These are phyloP conservation scores for Microchirus variegatus DNA, from an alignment of 2,797 vertebrate genomes.

Conservation along the genomic window DNA sequence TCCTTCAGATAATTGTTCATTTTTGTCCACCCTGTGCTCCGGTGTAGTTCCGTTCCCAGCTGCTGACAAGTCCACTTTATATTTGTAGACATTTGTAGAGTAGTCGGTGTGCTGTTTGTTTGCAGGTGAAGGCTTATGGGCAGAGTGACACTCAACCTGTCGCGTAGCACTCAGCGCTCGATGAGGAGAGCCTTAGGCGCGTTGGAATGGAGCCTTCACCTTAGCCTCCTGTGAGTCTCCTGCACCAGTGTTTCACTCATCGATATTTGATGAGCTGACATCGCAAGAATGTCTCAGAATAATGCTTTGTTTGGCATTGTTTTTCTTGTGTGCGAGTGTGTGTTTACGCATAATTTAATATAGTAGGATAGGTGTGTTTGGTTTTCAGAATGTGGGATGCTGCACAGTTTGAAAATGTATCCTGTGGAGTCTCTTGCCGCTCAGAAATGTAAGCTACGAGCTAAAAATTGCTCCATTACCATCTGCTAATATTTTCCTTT, in stretches of 20 bases:
- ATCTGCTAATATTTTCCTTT: too few relatives aligned
- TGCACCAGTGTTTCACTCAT: slow-evolving; percentile 14
- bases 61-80: background rate
- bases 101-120: background rate
- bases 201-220: background rate
- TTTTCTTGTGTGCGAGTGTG: slow-evolving; percentile 3
- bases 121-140: background rate
- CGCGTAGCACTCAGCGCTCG: background rate
- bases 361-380: too few relatives aligned
- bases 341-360: background rate
- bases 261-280: slow-evolving; percentile 43
- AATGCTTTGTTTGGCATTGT: slow-evolving; percentile 1
- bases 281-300: slow-evolving; percentile 17
- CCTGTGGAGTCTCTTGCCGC: too few relatives aligned
- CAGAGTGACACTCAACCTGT: background rate
- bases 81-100: background rate
- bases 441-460: too few relatives aligned
- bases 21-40: slow-evolving; percentile 14
- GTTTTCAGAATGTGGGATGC: too few relatives aligned
- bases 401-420: too few relatives aligned
- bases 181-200: slow-evolving; percentile 12
- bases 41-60: background rate
- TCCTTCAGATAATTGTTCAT: slow-evolving; percentile 6
- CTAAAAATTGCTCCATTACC: too few relatives aligned
- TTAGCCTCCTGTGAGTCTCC: background rate